These are phyloP conservation scores for Diglossa brunneiventris DNA, from an alignment of 2,113 vertebrate species.

Conservation along the genomic window DNA sequence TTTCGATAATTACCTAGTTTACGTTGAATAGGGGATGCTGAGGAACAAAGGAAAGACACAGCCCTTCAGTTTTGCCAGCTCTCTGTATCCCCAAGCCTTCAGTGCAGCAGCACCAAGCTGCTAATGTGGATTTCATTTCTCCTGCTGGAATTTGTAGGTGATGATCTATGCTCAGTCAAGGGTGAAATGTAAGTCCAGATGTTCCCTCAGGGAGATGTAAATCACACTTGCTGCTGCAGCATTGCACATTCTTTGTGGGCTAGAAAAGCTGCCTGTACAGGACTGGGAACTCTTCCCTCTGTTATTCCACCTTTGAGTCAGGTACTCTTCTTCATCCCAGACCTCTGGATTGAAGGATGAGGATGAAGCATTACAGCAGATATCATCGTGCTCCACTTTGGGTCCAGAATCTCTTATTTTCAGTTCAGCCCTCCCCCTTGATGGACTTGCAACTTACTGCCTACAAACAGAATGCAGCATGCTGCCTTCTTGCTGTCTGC, in stretches of 20 bases:
- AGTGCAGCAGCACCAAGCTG: not conserved
- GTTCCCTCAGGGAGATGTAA: not conserved
- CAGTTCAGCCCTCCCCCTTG: not conserved
- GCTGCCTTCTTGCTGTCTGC: not conserved
- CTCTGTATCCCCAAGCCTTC: not conserved
- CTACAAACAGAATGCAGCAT: not conserved
- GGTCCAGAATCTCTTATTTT: not conserved
- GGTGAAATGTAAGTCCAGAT: not conserved
- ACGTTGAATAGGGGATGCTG: not conserved
- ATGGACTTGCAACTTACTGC: not conserved
- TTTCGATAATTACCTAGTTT: slow-evolving; percentile 18
- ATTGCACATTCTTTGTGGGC: not conserved
- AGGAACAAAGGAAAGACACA: not conserved
- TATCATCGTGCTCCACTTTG: not conserved
- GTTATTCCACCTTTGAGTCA: not conserved
- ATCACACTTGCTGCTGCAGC: not conserved
- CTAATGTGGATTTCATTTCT: not conserved
- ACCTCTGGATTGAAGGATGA: not conserved
- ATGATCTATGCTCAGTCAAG: not conserved
- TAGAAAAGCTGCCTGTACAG: not conserved
- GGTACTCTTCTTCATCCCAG: not conserved
- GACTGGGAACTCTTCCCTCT: not conserved
- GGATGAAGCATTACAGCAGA: not conserved
- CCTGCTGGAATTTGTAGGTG: not conserved
- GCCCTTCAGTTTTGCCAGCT: not conserved